Evolutionary conservation across 2,888 invertebrate genomes (phyloP), one percentile per base, ranked within the genome.

Genomic region (Achlya flavicornis): DNA sequence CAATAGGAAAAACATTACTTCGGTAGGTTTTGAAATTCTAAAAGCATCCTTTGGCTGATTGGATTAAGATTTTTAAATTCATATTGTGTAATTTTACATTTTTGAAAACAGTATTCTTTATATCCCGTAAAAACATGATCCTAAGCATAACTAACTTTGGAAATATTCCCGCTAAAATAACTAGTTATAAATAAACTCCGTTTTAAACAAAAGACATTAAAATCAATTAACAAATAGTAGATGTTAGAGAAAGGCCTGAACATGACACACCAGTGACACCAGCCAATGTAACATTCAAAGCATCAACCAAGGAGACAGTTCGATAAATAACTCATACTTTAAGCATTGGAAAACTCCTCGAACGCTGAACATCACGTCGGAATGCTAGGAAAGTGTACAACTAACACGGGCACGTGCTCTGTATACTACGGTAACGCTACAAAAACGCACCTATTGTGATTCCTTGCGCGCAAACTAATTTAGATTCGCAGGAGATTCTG

Each of bases 301-400:
- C 53, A 10, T 53, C 53, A 53, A 53, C 53, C n/a, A 6, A 53
- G 10, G 48, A 48, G 53, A 53, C 53, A 53, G 19, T 53, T 19
- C 53, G 53, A 53, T 53, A 53, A 53, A 60, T 41, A 60, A 60
- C 41, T 60, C 60, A 60, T 41, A 60, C 41, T 60, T 60, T 60
- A 41, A 38, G 16, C 59, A 59, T 63, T 62, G 58, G 57, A 67
- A 69, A 75, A 71, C 68, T 70, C 60, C 68, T 72, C 72, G 70
- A 65, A 67, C 67, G 68, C 66, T 68, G 71, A 66, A 66, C 65
- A 72, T 74, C 84, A 83, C 80, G 83, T 82, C 76, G 80, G 86
- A 86, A 90, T 88, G 87, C 81, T 83, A 87, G 80, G 91, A 90
- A 90, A 91, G 90, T 84, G 81, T 78, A 81, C 80, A 74, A 72